Base-by-base conservation (phyloP, 2,113 vertebrate genomes). In the Cepphus grylle region DNA sequence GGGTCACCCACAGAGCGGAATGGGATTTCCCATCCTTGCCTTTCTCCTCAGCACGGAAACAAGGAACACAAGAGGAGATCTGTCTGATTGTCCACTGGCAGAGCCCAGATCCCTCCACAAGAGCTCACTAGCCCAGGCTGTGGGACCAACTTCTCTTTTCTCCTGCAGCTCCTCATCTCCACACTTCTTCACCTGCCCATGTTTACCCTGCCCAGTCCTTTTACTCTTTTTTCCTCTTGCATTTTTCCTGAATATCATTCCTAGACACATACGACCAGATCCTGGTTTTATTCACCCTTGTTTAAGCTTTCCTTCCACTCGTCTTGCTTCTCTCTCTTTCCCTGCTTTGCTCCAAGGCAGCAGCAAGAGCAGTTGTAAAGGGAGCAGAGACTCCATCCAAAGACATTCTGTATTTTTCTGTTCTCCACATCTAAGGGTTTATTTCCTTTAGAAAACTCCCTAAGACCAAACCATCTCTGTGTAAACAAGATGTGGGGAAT, bases 281-380 rank as follows among this genome's bases (percentile, higher is more conserved):
- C 40, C 6, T 86, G 53, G 4, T 72, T 92, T 80, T 85, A 56
- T 85, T 93, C 49, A 42, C 27, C 7, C 30, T 82, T 86, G 5
- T 65, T 94, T 85, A 79, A 82, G 56, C 43, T 82, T 87, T 80
- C 26, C 34, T 85, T 82, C 65, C 21, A 6, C 23, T 85, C 47
- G 9, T 61, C 63, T 77, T 67, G 47, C 49, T 85, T 72, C 27
- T 79, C 19, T 62, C 50, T 87, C 66, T 92, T 84, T 78, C 30
- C 42, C 42, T 87, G 47, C 70, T 87, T 93, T 87, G 40, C 81
- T 94, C 70, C 66, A 55, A 89, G 49, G 73, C 73, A 87, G 70
- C 14, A 12, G 29, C 26, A 67, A 47, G 52, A 81, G 43, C 56
- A 90, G 61, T 67, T 81, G 30, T 79, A 58, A 81, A 76, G 92